Evolutionary conservation across 1,140 invertebrate genomes (phyloP).

Genomic region (Dolichoris vasculosae): DNA sequence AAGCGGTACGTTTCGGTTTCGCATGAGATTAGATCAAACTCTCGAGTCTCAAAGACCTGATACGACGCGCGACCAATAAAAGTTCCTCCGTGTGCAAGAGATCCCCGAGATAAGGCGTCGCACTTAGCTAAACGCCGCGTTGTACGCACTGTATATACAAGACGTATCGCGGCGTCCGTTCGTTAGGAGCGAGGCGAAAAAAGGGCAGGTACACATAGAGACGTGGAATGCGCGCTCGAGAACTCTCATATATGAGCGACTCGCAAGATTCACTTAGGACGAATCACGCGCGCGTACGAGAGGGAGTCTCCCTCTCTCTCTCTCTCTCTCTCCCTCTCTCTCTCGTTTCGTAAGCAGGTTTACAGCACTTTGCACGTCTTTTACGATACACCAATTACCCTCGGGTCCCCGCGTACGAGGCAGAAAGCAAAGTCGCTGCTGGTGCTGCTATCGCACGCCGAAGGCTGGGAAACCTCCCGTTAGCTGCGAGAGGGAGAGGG

Average conservation of each 20-base stretch:
- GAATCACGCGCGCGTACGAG: neutral
- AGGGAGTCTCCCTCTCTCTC: neutral
- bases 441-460: neutral
- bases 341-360: constrained; percentile 48
- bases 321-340: constrained; percentile 18
- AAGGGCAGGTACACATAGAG: constrained; percentile 2
- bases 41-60: neutral
- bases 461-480: constrained; percentile 46
- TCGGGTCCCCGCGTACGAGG: neutral
- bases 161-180: constrained; percentile 5
- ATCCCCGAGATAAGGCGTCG: constrained; percentile 17
- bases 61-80: neutral
- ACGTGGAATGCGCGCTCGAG: constrained; percentile 44
- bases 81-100: neutral
- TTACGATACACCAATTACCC: constrained; percentile 51
- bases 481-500: constrained; percentile 5
- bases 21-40: constrained; percentile 2
- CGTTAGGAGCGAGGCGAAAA: neutral
- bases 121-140: constrained; percentile 23
- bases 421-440: neutral
- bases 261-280: constrained; percentile 48
- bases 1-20: neutral
- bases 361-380: constrained; percentile 53
- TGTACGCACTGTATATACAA: constrained; percentile 9
- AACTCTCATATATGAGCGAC: constrained; percentile 40